Evolutionary conservation across 2,797 vertebrate species (phyloP).

Genomic region (Sorex maritimensis): DNA sequence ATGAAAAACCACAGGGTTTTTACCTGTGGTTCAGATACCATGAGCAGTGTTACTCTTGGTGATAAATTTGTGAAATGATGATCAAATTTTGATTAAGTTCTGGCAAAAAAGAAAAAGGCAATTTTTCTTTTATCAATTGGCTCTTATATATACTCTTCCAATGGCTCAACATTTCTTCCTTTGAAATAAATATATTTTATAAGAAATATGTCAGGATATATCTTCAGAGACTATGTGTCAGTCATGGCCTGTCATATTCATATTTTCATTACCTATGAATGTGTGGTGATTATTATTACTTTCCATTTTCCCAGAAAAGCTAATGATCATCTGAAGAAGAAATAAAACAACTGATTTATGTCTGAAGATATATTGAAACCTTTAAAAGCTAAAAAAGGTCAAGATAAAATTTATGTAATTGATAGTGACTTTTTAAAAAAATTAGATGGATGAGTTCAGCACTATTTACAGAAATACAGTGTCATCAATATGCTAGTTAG

Average conservation of each 20-base stretch:
- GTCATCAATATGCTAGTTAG: slow-evolving; percentile 9
- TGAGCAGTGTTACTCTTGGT: background rate
- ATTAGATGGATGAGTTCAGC: background rate
- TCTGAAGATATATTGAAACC: slow-evolving; percentile 9
- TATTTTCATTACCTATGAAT: too few relatives aligned
- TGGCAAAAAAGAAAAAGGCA: background rate
- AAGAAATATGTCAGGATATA: background rate
- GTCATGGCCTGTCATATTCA: background rate
- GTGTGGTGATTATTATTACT: too few relatives aligned
- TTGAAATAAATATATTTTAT: background rate
- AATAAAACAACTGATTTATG: background rate
- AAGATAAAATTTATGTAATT: slow-evolving; percentile 1
- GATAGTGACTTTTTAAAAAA: slow-evolving; percentile 23
- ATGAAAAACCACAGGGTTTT: background rate
- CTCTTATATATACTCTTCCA: background rate
- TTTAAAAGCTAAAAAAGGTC: background rate
- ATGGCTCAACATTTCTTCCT: background rate
- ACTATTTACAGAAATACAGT: slow-evolving; percentile 27
- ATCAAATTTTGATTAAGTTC: slow-evolving; percentile 34
- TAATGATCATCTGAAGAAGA: slow-evolving; percentile 16
- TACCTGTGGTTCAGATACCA: background rate
- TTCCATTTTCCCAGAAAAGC: background rate
- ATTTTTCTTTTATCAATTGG: background rate
- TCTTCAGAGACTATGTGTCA: background rate
- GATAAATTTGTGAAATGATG: slow-evolving; percentile 42